phyloP scores from a whole-genome alignment of 2,797 vertebrate species.

The Anableps anableps region DNA sequence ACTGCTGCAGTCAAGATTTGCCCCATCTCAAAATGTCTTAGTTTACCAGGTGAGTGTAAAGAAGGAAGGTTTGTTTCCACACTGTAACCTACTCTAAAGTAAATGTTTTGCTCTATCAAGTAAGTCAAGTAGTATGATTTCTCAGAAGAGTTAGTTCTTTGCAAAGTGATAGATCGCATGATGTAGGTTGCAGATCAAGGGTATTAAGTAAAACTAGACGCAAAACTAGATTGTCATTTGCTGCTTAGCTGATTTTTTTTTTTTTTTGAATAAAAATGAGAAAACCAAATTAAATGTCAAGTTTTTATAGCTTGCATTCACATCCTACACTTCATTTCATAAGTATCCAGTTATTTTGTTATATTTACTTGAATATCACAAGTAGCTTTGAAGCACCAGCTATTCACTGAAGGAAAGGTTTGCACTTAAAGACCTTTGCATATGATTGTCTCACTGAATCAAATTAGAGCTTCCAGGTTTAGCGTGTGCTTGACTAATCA shows the following conservation, averaged over 20 bases:
- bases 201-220: background rate
- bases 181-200: background rate
- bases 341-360: background rate
- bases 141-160: background rate
- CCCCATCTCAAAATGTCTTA: background rate
- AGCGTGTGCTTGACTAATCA: conserved; percentile 18
- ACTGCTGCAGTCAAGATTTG: background rate
- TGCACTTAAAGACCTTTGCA: conserved; percentile 2
- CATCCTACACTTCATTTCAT: background rate
- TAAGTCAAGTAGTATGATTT: background rate
- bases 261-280: background rate
- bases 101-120: background rate
- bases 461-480: conserved; percentile 18
- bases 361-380: conserved; percentile 4
- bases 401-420: conserved; percentile 1
- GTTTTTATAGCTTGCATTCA: background rate
- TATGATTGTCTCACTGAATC: background rate
- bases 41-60: background rate
- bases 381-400: background rate
- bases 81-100: background rate
- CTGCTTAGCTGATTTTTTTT: background rate
- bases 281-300: background rate
- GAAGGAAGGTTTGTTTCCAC: background rate
- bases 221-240: background rate
- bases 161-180: background rate